Evolutionary conservation across 1,140 invertebrate genomes (phyloP).

Genomic region (Hylaeus volcanicus): DNA sequence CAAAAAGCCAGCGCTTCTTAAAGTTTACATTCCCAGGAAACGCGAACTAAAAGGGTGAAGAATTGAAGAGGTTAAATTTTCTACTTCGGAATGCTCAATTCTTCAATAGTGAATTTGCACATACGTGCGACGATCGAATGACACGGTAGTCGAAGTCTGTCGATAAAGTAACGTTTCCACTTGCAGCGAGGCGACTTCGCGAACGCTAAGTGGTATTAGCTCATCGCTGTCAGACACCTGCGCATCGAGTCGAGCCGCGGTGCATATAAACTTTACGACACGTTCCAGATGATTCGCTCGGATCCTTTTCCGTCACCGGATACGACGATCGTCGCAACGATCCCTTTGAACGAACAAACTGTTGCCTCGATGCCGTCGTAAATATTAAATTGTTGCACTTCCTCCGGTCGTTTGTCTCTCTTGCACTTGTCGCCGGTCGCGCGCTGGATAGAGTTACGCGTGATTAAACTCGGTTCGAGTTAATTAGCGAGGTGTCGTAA

Average conservation of each 20-base stretch:
- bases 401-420: conserved; percentile 10
- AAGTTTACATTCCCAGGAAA: too few relatives aligned
- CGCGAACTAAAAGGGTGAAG: too few relatives aligned
- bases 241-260: not conserved
- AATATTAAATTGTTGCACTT: conserved; percentile 45
- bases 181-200: not conserved
- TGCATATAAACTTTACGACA: not conserved
- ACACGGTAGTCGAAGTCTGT: too few relatives aligned
- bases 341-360: conserved; percentile 42
- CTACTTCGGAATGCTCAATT: too few relatives aligned
- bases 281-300: conserved; percentile 48
- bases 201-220: not conserved
- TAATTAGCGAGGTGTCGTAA: conserved; percentile 64
- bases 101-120: too few relatives aligned
- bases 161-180: too few relatives aligned
- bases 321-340: conserved; percentile 25
- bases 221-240: not conserved
- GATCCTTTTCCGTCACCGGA: conserved; percentile 40
- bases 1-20: too few relatives aligned
- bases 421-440: not conserved
- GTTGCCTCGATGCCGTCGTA: conserved; percentile 38
- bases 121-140: too few relatives aligned
- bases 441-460: conserved; percentile 13
- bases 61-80: too few relatives aligned
- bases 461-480: conserved; percentile 46